Evolutionary conservation across 2,888 invertebrate genomes (phyloP).

Genomic region (Pyralis farinalis): DNA sequence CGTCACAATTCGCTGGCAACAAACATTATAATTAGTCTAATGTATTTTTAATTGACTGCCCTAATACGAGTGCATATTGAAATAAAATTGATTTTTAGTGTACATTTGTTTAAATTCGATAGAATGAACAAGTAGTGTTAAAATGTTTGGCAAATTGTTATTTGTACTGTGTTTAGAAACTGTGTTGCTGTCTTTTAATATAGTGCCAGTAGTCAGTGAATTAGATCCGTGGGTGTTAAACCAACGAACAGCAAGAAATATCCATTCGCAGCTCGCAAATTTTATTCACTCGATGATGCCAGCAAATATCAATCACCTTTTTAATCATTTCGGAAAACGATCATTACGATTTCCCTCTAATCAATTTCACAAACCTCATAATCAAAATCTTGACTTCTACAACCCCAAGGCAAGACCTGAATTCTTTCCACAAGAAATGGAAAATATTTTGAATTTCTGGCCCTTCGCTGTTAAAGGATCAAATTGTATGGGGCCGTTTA

Average conservation of each 20-base stretch:
- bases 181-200: not conserved
- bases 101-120: not conserved
- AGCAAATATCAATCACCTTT: no score
- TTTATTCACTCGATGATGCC: no score
- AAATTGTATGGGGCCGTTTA: no score
- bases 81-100: not conserved
- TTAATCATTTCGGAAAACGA: not conserved
- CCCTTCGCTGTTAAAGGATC: no score
- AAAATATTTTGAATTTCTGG: no score
- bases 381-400: not conserved
- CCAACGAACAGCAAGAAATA: no score
- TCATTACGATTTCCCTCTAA: not conserved
- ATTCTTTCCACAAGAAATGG: no score
- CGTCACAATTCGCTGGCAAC: not conserved
- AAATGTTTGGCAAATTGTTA: slow-evolving; percentile 1
- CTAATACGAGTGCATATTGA: not conserved
- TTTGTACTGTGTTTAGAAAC: not conserved
- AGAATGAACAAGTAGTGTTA: not conserved
- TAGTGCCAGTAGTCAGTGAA: no score
- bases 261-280: no score
- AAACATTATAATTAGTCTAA: not conserved
- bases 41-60: not conserved
- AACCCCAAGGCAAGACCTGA: no score
- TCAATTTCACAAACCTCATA: not conserved
- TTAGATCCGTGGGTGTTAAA: no score